Percentiles rank a stretch among this genome's conserved stretches.
Conservation (phyloP, 2,113 vertebrate genomes). For the Phrynosoma platyrhinos region DNA sequence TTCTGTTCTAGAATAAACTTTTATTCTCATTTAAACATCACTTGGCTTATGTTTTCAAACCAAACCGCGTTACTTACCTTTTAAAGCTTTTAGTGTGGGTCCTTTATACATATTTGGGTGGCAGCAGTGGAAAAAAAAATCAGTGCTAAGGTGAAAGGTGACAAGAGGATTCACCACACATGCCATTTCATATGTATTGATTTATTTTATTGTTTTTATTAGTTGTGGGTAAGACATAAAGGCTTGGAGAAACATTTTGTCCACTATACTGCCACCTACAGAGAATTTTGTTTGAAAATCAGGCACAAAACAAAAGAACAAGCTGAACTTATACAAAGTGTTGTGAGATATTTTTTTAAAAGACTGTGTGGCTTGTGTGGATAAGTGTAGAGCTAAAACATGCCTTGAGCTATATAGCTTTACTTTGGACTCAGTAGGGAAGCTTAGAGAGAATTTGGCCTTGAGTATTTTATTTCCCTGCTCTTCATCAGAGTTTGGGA, state of each 20-base stretch:
- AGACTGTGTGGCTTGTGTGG: neutral
- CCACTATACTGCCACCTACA: neutral
- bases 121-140: no score
- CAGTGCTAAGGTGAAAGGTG: no score
- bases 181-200: no score
- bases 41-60: no score
- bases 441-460: constrained; percentile 13
- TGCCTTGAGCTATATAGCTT: constrained; percentile 15
- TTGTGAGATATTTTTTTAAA: constrained; percentile 1
- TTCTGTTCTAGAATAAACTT: no score
- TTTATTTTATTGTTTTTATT: neutral
- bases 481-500: neutral
- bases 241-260: neutral
- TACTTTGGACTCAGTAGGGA: neutral
- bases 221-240: neutral
- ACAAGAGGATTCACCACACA: no score
- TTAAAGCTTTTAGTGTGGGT: no score
- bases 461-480: neutral
- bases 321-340: neutral
- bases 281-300: neutral
- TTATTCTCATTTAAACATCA: no score
- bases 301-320: neutral
- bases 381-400: neutral
- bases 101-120: no score
- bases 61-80: no score